Evolutionary conservation across 2,113 vertebrate species (phyloP), one percentile per base, ranked within the genome.

Genomic region (Eurypyga helias): DNA sequence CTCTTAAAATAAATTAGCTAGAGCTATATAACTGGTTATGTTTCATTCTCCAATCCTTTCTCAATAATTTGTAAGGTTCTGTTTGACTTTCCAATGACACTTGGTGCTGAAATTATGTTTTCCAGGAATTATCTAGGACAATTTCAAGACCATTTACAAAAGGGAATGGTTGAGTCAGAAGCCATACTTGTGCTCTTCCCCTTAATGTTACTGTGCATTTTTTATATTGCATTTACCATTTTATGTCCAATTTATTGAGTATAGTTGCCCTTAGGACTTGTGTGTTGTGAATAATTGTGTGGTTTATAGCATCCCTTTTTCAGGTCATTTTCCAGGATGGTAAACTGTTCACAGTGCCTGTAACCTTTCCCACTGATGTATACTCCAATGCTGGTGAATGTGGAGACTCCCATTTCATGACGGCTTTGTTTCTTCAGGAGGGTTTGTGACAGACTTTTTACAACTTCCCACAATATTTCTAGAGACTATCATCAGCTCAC

Each of bases 381-480:
- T 43, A 54, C 16, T 41, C 87, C 3, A 1, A 2, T 21, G 4
- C 4, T 15, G 9, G 20, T 52, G 67, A 71, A 83, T 28, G 11
- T 52, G 52, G 61, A 78, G 36, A 38, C 12, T 90, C 19, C 19
- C 0, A 0, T 31, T 2, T 0, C 12, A 4, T 25, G n/a, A 13
- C 0, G 1, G 17, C 23, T 77, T 77, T 60, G 19, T 78, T 82
- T 51, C 69, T 38, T 55, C 29, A 71, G 33, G 11, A 71, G 24
- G 21, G 28, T 94, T 71, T 77, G 33, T 2, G 3, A 49, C 41
- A 91, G 64, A n/a, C 43, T 86, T 57, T 33, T 65, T 75, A 66
- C 6, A 33, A 31, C 61, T 84, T 62, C 55, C 36, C 60, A 67
- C 41, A 54, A 17, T 34, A 78, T 71, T 96, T 69, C 69, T 51